phyloP scores from a whole-genome alignment of 1,140 invertebrate species.

The Philopotamus ludificatus region DNA sequence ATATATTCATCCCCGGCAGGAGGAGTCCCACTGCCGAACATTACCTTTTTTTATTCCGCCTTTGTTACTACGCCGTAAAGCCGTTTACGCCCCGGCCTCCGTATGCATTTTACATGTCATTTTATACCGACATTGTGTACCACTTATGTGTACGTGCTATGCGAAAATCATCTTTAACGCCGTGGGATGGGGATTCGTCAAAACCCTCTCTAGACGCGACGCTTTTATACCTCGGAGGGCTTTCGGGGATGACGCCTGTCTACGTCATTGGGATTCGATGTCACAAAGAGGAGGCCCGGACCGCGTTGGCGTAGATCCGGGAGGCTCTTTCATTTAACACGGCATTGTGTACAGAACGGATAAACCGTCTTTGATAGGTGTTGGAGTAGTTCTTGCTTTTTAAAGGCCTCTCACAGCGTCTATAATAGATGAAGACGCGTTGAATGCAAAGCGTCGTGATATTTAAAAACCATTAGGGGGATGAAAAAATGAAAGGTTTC shows the following conservation, averaged over 20 bases:
- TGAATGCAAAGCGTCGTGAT: too few relatives aligned
- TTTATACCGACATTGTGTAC: background rate
- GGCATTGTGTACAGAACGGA: conserved; percentile 35
- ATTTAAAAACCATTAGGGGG: too few relatives aligned
- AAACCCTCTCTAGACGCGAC: background rate
- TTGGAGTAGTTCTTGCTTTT: too few relatives aligned
- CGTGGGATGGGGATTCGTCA: background rate
- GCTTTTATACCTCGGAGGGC: conserved; percentile 1
- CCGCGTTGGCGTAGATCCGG: background rate
- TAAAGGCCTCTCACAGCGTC: too few relatives aligned
- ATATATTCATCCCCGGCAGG: background rate
- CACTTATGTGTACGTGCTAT: background rate
- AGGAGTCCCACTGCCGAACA: background rate
- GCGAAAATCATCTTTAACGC: background rate
- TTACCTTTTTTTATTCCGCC: background rate
- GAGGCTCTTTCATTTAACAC: conserved; percentile 39
- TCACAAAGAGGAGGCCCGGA: background rate
- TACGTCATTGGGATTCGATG: conserved; percentile 1
- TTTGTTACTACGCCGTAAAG: background rate
- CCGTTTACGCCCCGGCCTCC: background rate
- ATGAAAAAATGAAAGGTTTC: too few relatives aligned
- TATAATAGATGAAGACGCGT: too few relatives aligned
- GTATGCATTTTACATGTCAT: background rate
- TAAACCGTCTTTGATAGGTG: conserved; percentile 40
- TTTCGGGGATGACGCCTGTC: conserved; percentile 11